Evolutionary conservation across 2,888 invertebrate species (phyloP).

Genomic region (Agrochola macilenta): DNA sequence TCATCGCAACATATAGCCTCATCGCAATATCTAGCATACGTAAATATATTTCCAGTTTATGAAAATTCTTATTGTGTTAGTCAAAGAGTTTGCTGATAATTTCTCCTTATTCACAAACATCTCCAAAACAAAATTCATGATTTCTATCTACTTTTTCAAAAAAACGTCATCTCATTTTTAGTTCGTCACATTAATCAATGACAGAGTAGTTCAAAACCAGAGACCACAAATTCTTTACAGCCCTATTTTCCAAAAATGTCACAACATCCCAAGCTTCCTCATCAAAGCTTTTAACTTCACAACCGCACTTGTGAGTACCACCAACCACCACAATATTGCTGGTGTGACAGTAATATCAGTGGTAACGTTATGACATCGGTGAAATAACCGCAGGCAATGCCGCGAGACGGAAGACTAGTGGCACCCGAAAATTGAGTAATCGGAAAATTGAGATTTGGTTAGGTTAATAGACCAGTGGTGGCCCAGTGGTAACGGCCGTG

Average conservation of each 20-base stretch:
- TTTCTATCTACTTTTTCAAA: no score
- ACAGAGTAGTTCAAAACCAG: neutral
- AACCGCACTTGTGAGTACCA: constrained; percentile 45
- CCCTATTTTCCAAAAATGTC: constrained; percentile 25
- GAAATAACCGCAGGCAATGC: constrained; percentile 51
- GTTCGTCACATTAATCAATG: neutral
- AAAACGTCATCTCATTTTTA: no score
- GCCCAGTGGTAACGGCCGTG: neutral
- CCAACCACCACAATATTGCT: constrained; percentile 50
- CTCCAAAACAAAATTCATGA: neutral
- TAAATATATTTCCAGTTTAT: neutral
- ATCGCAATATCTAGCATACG: neutral
- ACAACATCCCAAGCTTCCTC: constrained; percentile 29
- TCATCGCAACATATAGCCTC: neutral
- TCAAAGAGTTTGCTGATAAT: neutral
- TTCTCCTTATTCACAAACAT: neutral
- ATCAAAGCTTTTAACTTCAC: constrained; percentile 37
- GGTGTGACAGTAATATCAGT: constrained; percentile 45
- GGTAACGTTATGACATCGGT: constrained; percentile 53
- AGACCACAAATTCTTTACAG: constrained; percentile 4
- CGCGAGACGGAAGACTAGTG: constrained; percentile 18
- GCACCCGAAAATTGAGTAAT: constrained; percentile 46
- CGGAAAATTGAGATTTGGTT: neutral
- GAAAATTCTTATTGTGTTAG: neutral
- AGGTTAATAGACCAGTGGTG: neutral